Base-by-base conservation (phyloP, 2,797 vertebrate species). In the Octomys mimax region DNA sequence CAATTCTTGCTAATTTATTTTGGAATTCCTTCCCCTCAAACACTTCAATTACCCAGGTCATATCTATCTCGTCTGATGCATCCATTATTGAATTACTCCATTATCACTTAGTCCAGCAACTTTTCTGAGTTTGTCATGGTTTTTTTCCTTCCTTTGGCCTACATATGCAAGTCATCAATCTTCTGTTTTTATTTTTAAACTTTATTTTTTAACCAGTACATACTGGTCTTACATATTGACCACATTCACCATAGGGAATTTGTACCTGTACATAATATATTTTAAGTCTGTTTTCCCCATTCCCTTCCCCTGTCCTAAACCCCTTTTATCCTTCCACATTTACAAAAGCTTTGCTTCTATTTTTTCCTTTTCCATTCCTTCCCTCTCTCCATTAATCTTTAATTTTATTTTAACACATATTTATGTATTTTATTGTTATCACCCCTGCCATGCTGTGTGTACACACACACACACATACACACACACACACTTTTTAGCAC, bases 1-100 rank as follows among this genome's bases (percentile, higher is more conserved):
- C 21, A 94, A 94, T 61, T 85, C 31, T 80, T 75, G 46, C 39
- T 64, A 62, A 5, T 22, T 26, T 71, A 28, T 80, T 96, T 87
- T 68, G 3, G 12, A 7, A 83, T 18, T 6, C 2, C 1, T 59
- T n/a, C 90, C 6, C 16, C 4, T 42, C 12, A 66, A 42, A 75
- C 2, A 85, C 0, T 1, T 77, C 88, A 42, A 77, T 62, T 16
- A 78, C 26, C 11, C 24, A 24, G 26, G 31, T 57, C 54, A 89
- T 95, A 31, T n/a, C 36, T 85, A 85, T 85, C 33, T 78, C 52
- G 46, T 2, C 13, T 84, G 46, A 62, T n/a, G 42, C 64, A 33
- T 13, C 11, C 64, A 66, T 66, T 66, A 33, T 66, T 66, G 31
- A 6, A 31, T 66, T 33, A 87, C 39, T 87, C 31, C 31, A 22